A percentile compares a stretch with the other conserved stretches of the same genome.
These are phyloP conservation scores for Nicator chloris DNA, from an alignment of 2,113 vertebrate genomes.

Conservation along the genomic window DNA sequence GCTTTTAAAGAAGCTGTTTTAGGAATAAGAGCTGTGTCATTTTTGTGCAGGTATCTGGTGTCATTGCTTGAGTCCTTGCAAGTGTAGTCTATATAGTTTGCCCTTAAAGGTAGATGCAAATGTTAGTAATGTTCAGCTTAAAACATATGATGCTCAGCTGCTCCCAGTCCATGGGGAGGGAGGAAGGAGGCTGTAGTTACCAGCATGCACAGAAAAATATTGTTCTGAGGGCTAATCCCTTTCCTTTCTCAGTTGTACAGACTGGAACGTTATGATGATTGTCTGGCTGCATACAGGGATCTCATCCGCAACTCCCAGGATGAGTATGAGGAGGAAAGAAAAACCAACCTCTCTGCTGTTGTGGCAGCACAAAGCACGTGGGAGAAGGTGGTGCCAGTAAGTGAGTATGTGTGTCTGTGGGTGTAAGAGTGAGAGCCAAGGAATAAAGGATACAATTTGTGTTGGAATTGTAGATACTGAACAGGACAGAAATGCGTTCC, in stretches of 20 bases:
- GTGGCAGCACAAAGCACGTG: constrained; percentile 92
- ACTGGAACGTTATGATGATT: constrained; percentile 90
- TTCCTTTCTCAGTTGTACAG: constrained; percentile 84
- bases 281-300: constrained; percentile 89
- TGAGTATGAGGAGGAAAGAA: constrained; percentile 97
- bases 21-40: background rate
- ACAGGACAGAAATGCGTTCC: background rate
- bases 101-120: background rate
- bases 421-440: background rate
- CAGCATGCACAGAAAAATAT: background rate
- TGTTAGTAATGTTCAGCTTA: background rate
- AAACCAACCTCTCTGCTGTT: constrained; percentile 95
- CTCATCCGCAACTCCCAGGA: constrained; percentile 98
- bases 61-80: background rate
- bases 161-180: background rate
- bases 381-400: constrained; percentile 85
- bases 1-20: background rate
- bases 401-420: background rate
- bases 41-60: background rate
- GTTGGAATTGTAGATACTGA: background rate
- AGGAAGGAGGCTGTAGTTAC: background rate
- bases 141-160: background rate
- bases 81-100: background rate
- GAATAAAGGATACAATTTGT: background rate
- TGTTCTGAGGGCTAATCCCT: background rate